Evolutionary conservation across 1,140 invertebrate genomes (phyloP).

Genomic region (Drosophila rufa): DNA sequence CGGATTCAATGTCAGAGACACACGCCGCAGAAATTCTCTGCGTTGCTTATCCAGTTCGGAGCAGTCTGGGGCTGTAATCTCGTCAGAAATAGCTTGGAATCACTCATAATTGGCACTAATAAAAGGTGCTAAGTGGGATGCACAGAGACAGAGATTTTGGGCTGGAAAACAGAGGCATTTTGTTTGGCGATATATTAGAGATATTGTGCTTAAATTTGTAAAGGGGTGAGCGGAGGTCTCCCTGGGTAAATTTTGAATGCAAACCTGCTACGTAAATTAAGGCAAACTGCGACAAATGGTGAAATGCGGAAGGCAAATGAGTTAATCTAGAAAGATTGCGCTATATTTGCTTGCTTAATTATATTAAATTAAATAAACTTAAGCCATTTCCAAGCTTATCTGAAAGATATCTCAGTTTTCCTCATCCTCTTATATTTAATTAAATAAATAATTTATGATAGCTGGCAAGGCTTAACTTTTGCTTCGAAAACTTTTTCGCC

Average conservation of each 20-base stretch:
- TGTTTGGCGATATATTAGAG: conserved; percentile 27
- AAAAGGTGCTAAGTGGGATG: conserved; percentile 67
- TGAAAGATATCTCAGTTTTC: not conserved
- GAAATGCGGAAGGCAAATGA: conserved; percentile 6
- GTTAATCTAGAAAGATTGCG: conserved; percentile 9
- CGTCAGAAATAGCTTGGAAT: conserved; percentile 32
- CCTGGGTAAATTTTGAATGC: not conserved
- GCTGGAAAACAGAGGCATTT: conserved; percentile 15
- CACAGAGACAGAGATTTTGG: not conserved
- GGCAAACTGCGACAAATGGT: conserved; percentile 20
- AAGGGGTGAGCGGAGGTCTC: not conserved
- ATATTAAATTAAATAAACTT: not conserved
- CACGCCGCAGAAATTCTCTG: conserved; percentile 42
- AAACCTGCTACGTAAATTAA: conserved; percentile 10
- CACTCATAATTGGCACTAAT: conserved; percentile 68
- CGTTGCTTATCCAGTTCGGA: conserved; percentile 63
- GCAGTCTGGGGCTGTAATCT: conserved; percentile 29
- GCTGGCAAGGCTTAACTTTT: conserved; percentile 1
- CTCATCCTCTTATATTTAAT: not conserved
- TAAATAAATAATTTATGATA: conserved; percentile 20
- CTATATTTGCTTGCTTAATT: not conserved
- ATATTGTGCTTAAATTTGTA: conserved; percentile 12
- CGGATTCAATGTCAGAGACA: conserved; percentile 26
- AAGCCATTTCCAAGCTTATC: not conserved
- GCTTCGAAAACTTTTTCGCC: conserved; percentile 4